Evolutionary conservation across 2,888 invertebrate genomes (phyloP).

Genomic region (Allolobophora icterica): DNA sequence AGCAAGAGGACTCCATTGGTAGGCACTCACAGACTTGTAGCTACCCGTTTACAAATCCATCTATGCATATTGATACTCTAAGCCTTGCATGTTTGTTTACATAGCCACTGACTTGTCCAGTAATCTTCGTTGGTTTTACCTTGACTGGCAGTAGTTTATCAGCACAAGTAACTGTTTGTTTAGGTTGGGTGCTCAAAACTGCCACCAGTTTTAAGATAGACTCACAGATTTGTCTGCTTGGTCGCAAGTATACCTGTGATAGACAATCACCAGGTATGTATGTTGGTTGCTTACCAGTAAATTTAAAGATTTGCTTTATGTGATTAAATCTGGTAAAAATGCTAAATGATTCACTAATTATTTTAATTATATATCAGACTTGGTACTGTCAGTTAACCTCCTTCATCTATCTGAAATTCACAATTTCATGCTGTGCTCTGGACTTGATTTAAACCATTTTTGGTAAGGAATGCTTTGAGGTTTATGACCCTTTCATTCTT

Average conservation of each 20-base stretch:
- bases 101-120: not conserved
- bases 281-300: not conserved
- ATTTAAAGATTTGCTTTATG: too few species aligned
- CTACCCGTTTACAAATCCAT: not conserved
- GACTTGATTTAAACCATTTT: too few species aligned
- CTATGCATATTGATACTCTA: not conserved
- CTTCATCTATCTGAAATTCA: too few species aligned
- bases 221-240: slow-evolving; percentile 85
- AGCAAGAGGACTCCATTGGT: not conserved
- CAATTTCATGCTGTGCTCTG: too few species aligned
- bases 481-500: too few species aligned
- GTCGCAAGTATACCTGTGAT: slow-evolving; percentile 76
- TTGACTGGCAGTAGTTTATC: not conserved
- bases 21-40: not conserved
- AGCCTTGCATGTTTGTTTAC: not conserved
- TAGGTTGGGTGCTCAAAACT: slow-evolving; percentile 68
- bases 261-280: slow-evolving; percentile 53
- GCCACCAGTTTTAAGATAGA: slow-evolving; percentile 81
- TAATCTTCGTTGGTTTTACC: not conserved
- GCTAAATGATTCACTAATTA: too few species aligned
- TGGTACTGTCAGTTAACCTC: too few species aligned
- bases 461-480: too few species aligned
- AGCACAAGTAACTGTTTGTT: not conserved
- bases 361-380: too few species aligned
- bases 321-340: too few species aligned